These are phyloP conservation scores for Anguilla rostrata DNA, from an alignment of 2,113 vertebrate genomes.

Conservation along the genomic window DNA sequence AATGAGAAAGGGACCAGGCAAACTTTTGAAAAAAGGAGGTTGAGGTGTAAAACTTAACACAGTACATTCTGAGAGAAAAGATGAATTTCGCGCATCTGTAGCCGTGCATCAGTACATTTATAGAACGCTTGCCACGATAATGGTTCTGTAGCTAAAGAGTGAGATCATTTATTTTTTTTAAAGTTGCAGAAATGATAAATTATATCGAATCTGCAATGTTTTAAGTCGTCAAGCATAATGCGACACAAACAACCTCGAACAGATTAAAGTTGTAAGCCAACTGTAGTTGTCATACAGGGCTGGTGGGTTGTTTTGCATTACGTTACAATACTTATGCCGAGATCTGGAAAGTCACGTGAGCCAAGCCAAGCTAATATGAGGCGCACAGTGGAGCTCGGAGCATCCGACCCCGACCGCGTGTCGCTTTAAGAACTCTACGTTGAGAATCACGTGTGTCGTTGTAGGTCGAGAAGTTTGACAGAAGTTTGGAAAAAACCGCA, in stretches of 20 bases:
- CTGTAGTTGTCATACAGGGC: not conserved
- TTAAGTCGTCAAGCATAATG: not conserved
- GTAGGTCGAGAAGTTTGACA: conserved; percentile 59
- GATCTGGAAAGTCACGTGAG: not conserved
- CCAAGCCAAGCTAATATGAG: not conserved
- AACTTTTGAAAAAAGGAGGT: too few species aligned
- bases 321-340: not conserved
- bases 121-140: too few species aligned
- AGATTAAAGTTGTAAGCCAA: not conserved
- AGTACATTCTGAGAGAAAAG: too few species aligned
- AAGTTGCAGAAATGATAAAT: too few species aligned
- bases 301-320: conserved; percentile 6
- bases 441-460: conserved; percentile 50
- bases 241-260: not conserved
- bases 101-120: too few species aligned
- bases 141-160: too few species aligned
- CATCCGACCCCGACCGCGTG: not conserved
- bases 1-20: too few species aligned
- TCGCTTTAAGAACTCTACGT: conserved; percentile 19
- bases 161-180: too few species aligned
- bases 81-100: too few species aligned
- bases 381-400: not conserved
- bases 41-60: too few species aligned
- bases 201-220: too few species aligned
- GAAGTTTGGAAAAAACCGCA: conserved; percentile 25